Evolutionary conservation across 2,113 vertebrate genomes (phyloP).

Genomic region (Pygathrix nemaeus): DNA sequence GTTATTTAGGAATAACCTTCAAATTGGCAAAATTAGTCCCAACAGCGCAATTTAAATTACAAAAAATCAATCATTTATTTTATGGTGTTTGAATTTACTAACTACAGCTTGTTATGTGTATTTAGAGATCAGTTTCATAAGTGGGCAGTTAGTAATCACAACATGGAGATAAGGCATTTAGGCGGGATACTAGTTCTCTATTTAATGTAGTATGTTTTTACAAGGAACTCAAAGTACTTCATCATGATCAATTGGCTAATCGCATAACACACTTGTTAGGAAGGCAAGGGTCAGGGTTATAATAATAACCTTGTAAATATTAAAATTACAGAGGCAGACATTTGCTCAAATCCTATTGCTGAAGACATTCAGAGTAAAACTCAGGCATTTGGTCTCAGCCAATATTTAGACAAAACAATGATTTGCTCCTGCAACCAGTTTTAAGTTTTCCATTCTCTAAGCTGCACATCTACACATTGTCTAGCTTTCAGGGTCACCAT

Average conservation of each 20-base stretch:
- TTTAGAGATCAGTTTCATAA: conserved; percentile 63
- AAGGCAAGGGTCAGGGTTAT: neutral
- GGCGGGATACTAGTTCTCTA: neutral
- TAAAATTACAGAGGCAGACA: neutral
- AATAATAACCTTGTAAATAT: neutral
- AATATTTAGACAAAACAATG: neutral
- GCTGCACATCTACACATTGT: neutral
- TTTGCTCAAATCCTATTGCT: neutral
- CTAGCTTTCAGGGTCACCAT: neutral
- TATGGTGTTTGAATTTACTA: conserved; percentile 58
- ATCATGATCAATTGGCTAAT: neutral
- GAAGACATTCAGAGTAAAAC: neutral
- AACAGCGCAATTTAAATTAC: conserved; percentile 54
- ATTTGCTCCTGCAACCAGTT: neutral
- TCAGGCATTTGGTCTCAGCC: neutral
- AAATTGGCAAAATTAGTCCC: conserved; percentile 67
- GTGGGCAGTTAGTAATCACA: neutral
- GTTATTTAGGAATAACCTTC: conserved; percentile 73
- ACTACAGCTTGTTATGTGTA: conserved; percentile 51
- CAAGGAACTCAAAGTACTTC: neutral
- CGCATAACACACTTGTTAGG: neutral
- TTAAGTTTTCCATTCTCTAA: neutral
- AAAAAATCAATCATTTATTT: conserved; percentile 67
- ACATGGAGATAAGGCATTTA: neutral
- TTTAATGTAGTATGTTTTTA: conserved; percentile 15